Base-by-base conservation (phyloP, 2,888 invertebrate genomes). In the Apotomis capreana region DNA sequence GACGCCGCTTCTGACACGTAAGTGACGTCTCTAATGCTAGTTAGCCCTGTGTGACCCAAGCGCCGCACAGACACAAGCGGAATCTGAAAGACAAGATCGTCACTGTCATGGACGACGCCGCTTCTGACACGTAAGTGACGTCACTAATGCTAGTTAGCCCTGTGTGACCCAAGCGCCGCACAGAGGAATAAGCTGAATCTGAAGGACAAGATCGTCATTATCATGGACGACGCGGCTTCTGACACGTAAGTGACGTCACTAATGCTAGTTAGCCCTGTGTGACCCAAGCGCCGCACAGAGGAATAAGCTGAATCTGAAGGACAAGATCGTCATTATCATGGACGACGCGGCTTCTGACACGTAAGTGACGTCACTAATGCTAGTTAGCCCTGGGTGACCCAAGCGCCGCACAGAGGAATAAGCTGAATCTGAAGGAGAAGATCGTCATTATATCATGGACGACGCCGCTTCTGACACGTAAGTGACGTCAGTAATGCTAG, bases 251-350 rank as follows among this genome's bases (percentile, higher is more conserved):
- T 44, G 77, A 96, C 97, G 0, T 95, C 97, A 0, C 91, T 97
- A 36, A 89, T 98, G 78, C 91, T 98, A 69, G 94, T 1, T 95
- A 96, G 49, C 95, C 96, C 70, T 95, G 95, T 71, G 94, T 37
- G 94, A 96, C 75, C 92, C 96, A 37, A 94, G 94, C 60, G 94
- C 94, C 3, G 89, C 95, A 10, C 87, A 94, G 0, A 89, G 92
- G 8, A 96, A 97, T 84, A 97, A 97, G 81, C 90, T 93, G 49
- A 90, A 93, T n/a, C 89, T 98, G 51, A 97, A 97, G 84, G 94
- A 96, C 13, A 95, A 96, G 80, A 93, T 97, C 54, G 89, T 93
- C 12, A 94, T 95, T 78, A 90, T 96, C 55, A 82, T 96, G 65
- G 95, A 95, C 74, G 90, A 94, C 46, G 90, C 94, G 5, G 88